Conservation (phyloP, 2,113 vertebrate genomes). For the Sander lucioperca region DNA sequence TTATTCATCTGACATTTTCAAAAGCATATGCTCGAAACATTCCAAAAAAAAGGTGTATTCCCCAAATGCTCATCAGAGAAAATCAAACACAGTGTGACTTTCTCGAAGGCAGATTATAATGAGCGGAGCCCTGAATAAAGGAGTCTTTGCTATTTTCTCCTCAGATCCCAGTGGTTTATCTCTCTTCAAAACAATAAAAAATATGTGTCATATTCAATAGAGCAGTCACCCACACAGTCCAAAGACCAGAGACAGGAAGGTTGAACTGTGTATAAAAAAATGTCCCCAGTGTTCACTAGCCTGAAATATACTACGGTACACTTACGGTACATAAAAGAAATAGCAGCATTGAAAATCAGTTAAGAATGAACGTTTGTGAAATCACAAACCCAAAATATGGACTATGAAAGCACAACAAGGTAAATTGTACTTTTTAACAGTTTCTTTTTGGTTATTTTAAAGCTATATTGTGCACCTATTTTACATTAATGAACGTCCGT, state of each 20-base stretch:
- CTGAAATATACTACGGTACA: not conserved
- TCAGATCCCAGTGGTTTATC: constrained; percentile 27
- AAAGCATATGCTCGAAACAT: constrained; percentile 25
- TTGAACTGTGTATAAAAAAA: constrained; percentile 1
- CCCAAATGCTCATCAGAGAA: constrained; percentile 61
- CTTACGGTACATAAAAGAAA: not conserved
- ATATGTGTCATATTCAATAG: constrained; percentile 18
- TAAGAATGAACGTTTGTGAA: constrained; percentile 3
- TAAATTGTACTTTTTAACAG: not conserved
- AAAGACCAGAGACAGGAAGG: constrained; percentile 27
- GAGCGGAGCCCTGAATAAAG: constrained; percentile 34
- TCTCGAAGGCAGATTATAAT: constrained; percentile 65
- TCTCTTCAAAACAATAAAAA: constrained; percentile 32
- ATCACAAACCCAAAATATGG: not conserved
- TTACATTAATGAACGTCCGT: too few relatives aligned
- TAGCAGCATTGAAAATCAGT: not conserved
- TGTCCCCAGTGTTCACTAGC: not conserved
- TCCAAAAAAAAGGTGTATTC: constrained; percentile 56
- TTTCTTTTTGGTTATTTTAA: not conserved
- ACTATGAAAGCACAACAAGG: not conserved
- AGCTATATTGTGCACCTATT: too few relatives aligned
- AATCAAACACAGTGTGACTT: constrained; percentile 57
- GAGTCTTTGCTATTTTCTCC: constrained; percentile 23
- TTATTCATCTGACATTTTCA: constrained; percentile 62
- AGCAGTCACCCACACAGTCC: constrained; percentile 7